Percentiles rank a stretch among this genome's conserved stretches.
These are phyloP conservation scores for Noctuana brunneofusca DNA, from an alignment of 2,888 invertebrate genomes.

Conservation along the genomic window DNA sequence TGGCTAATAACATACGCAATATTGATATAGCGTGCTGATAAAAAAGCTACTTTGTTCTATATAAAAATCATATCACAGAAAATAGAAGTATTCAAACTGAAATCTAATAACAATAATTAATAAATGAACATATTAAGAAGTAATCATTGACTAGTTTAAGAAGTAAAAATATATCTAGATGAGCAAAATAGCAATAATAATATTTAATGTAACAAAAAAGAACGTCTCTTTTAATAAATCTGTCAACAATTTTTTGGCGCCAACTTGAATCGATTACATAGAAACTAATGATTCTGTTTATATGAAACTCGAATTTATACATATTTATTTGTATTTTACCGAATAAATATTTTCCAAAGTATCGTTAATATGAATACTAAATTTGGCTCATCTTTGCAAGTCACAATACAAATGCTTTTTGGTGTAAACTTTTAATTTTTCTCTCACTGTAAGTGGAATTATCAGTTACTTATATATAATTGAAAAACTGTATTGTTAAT, in stretches of 20 bases:
- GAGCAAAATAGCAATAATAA: slow-evolving; percentile 47
- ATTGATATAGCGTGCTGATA: slow-evolving; percentile 46
- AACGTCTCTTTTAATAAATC: not conserved
- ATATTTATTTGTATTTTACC: not conserved
- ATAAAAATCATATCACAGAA: slow-evolving; percentile 74
- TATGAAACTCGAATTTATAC: no score
- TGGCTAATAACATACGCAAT: slow-evolving; percentile 68
- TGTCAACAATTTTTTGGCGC: not conserved
- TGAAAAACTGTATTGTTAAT: no score
- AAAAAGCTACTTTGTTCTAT: slow-evolving; percentile 65
- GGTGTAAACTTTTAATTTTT: slow-evolving; percentile 1
- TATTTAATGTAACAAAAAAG: slow-evolving; percentile 8
- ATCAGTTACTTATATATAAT: no score
- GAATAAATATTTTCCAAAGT: not conserved
- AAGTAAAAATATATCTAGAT: slow-evolving; percentile 54
- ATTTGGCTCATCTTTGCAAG: slow-evolving; percentile 7
- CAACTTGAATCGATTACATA: no score
- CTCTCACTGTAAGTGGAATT: no score
- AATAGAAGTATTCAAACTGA: slow-evolving; percentile 55
- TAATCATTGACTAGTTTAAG: slow-evolving; percentile 76
- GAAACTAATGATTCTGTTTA: no score
- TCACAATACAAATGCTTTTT: not conserved
- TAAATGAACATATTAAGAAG: slow-evolving; percentile 63
- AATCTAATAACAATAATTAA: slow-evolving; percentile 46
- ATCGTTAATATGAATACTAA: not conserved